phyloP scores from a whole-genome alignment of 2,888 invertebrate species.

The Eristalis pertinax region DNA sequence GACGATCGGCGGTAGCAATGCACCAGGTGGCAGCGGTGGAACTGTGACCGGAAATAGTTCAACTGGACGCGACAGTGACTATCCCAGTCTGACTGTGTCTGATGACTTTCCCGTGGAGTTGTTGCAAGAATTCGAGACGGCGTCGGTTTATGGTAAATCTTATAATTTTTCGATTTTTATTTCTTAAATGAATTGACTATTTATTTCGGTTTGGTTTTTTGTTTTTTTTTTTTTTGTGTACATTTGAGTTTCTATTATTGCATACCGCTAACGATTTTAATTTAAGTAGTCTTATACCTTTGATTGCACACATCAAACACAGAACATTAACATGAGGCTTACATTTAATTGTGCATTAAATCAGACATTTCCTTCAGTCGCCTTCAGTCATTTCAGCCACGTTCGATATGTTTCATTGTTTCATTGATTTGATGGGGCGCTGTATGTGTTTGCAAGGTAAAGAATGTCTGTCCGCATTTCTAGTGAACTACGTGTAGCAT shows the following conservation, averaged over 20 bases:
- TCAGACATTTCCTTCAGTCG: background rate
- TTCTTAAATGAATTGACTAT: slow-evolving; percentile 6
- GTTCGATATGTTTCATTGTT: no score
- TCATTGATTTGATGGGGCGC: no score
- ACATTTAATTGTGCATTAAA: background rate
- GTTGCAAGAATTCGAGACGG: slow-evolving; percentile 80
- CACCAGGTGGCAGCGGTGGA: slow-evolving; percentile 72
- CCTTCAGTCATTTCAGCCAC: no score
- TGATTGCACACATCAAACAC: slow-evolving; percentile 36
- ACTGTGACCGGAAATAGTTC: slow-evolving; percentile 70
- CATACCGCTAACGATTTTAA: slow-evolving; percentile 4
- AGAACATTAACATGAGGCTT: background rate
- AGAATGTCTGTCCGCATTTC: no score
- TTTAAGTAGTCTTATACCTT: slow-evolving; percentile 31
- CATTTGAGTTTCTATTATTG: slow-evolving; percentile 8
- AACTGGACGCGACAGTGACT: slow-evolving; percentile 80
- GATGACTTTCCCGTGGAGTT: slow-evolving; percentile 81
- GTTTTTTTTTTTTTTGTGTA: slow-evolving; percentile 25
- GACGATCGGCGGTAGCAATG: slow-evolving; percentile 75
- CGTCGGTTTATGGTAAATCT: slow-evolving; percentile 80
- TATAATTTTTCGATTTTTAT: slow-evolving; percentile 46
- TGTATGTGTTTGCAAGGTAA: no score
- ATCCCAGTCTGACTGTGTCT: slow-evolving; percentile 82
- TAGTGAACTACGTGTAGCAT: no score
- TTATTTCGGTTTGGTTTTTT: slow-evolving; percentile 4